Base-by-base conservation (phyloP, 2,888 invertebrate species). In the Ochropleura plecta region DNA sequence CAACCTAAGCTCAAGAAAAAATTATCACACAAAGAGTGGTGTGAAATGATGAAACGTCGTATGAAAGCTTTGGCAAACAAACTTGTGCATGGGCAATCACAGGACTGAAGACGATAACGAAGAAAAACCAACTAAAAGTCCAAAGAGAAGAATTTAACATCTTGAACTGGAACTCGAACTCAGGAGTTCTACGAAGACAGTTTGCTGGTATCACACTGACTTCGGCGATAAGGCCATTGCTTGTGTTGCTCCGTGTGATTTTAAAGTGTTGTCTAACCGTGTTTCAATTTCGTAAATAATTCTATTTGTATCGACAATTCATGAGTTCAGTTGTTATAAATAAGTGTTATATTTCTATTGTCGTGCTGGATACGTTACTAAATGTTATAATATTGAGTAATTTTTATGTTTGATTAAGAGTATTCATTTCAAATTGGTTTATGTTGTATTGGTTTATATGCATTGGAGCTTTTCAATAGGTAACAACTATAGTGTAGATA, bases 191-290 rank as follows among this genome's bases (percentile, higher is more conserved):
- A 57, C 49, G n/a, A 78, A 70, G 49, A 51, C 18, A 5, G 55
- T 75, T 6, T 81, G 76, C 59, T 79, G 78, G 68, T 79, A 76
- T 59, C 79, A 82, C 42, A 49, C 48, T 10, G 20, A 69, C 3
- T 77, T 71, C 42, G 68, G 72, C 4, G 63, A 64, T n/a, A 62
- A 49, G 16, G 65, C 70, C 30, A 44, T 62, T 5, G 68, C 51
- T 46, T 82, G 79, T 40, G 30, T 68, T 40, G 16, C 59, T 59
- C 62, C 65, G 1, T 78, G 82, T 49, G 42, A 70, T 7, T 78
- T 64, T 40, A 62, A 53, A 55, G 55, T 59, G 14, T 49, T 12
- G 30, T 55, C 14, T 49, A 18, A 60, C 30, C 10, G 12, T 14
- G 5, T 42, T 14, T 40, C 5, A 55, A 30, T 7, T 46, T 51